Base-by-base conservation (phyloP, 2,888 invertebrate genomes). In the Philaethria dido region DNA sequence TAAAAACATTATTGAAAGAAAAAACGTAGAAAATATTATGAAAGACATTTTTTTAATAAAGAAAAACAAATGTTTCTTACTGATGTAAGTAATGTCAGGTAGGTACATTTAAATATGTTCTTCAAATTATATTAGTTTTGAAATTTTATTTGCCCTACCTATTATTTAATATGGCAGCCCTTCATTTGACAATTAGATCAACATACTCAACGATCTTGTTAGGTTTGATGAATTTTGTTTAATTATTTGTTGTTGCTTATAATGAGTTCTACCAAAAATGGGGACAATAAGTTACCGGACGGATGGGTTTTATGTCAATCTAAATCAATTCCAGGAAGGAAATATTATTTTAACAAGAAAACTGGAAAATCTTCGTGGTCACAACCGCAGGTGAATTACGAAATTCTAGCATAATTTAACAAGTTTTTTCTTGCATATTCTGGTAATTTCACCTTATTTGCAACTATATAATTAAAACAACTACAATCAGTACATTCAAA, bases 321-420 rank as follows among this genome's bases (percentile, higher is more conserved):
- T 4, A 92, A 90, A 78, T 89, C 91, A 29, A 89, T 80, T 73
- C 87, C 87, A 20, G 90, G 89, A 8, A 86, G 88, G 76, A 88
- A 86, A 74, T 92, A 92, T 80, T 92, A 85, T 83, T 92, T 92
- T 75, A 89, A 92, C 74, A 88, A 79, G 74, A 90, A 84, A 82
- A 92, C 89, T 62, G 92, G 92, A 70, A 88, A 86, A 78, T 92
- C 92, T 69, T 89, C 87, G 70, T 92, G 92, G 92, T 85, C 86
- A 39, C 80, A 86, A 81, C 92, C 92, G 64, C 84, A 85, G 87
- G 92, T 92, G 80, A 80, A 80, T 84, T 82, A 83, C 79, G 73
- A 78, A 80, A 77, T 76, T 80, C 74, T 73, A 62, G 33, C 62
- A 22, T 63, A 47, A 39, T 60, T 59, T 55, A 50, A 61, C 36